These are phyloP conservation scores for Ormyrus labotus DNA, from an alignment of 2,888 invertebrate genomes.

Conservation along the genomic window DNA sequence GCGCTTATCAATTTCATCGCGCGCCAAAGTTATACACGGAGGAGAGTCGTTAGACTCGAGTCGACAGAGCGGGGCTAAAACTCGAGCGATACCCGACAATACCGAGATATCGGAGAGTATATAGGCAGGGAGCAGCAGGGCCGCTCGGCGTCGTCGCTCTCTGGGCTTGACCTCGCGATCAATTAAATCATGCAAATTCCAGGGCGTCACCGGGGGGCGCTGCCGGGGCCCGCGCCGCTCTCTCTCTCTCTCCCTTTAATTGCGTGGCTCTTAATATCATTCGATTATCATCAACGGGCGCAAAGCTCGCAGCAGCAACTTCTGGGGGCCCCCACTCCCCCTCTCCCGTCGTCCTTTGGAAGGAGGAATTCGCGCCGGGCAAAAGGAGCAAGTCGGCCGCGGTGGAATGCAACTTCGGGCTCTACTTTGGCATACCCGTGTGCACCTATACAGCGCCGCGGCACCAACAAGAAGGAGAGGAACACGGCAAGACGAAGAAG, in stretches of 20 bases:
- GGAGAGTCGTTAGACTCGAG: too few relatives aligned
- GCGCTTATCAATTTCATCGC: too few relatives aligned
- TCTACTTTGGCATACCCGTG: slow-evolving; percentile 32
- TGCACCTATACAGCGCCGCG: slow-evolving; percentile 22
- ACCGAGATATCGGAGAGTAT: too few relatives aligned
- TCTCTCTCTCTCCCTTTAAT: slow-evolving; percentile 15
- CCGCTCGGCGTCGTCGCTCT: neutral
- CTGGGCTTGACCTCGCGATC: slow-evolving; percentile 11
- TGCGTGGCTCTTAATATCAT: slow-evolving; percentile 31
- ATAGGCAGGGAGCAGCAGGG: too few relatives aligned
- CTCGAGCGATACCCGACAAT: too few relatives aligned
- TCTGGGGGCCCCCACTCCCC: too few relatives aligned
- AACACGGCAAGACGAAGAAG: slow-evolving; percentile 15
- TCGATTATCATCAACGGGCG: slow-evolving; percentile 44
- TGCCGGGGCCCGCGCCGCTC: neutral
- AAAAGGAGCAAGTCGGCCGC: slow-evolving; percentile 25
- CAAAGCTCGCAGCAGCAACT: neutral
- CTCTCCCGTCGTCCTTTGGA: too few relatives aligned
- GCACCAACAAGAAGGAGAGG: neutral
- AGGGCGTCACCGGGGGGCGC: neutral
- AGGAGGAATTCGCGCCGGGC: slow-evolving; percentile 45
- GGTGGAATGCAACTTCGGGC: slow-evolving; percentile 47
- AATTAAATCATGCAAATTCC: slow-evolving; percentile 53
- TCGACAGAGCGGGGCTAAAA: too few relatives aligned
- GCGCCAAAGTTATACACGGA: too few relatives aligned